Conservation (phyloP, 2,113 vertebrate genomes). For the Hippocampus guttulatus region DNA sequence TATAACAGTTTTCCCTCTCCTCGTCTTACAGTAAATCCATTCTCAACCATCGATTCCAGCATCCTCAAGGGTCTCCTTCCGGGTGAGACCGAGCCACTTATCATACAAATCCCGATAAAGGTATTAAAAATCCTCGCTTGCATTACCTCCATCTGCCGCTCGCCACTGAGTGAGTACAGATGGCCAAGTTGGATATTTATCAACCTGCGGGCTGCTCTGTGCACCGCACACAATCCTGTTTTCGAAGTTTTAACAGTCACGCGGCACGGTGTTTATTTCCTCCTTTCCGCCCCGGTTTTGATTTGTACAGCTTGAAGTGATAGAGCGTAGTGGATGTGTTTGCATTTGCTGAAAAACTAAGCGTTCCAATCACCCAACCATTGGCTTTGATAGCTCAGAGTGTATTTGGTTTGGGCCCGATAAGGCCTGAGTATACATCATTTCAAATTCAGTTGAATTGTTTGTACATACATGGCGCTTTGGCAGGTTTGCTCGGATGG, state of each 20-base stretch:
- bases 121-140: slow-evolving; percentile 60
- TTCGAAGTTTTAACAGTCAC: slow-evolving; percentile 50
- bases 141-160: slow-evolving; percentile 57
- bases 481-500: slow-evolving; percentile 58
- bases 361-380: slow-evolving; percentile 57
- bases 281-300: slow-evolving; percentile 33
- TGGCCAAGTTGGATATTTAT: slow-evolving; percentile 28
- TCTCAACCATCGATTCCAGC: slow-evolving; percentile 65
- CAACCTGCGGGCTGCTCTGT: slow-evolving; percentile 25
- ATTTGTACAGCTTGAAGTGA: slow-evolving; percentile 69
- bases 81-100: slow-evolving; percentile 56
- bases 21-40: slow-evolving; percentile 62
- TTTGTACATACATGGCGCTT: slow-evolving; percentile 60
- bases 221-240: slow-evolving; percentile 36
- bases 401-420: slow-evolving; percentile 63
- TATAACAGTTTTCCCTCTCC: slow-evolving; percentile 53
- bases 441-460: slow-evolving; percentile 59
- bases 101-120: slow-evolving; percentile 71
- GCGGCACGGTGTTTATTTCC: slow-evolving; percentile 40
- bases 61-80: slow-evolving; percentile 56
- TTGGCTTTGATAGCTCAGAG: slow-evolving; percentile 62
- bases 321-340: slow-evolving; percentile 60
- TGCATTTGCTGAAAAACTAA: slow-evolving; percentile 56
- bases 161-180: slow-evolving; percentile 2
- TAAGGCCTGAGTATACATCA: slow-evolving; percentile 64